phyloP scores from a whole-genome alignment of 2,113 vertebrate species.

The Rhabdornis inornatus region DNA sequence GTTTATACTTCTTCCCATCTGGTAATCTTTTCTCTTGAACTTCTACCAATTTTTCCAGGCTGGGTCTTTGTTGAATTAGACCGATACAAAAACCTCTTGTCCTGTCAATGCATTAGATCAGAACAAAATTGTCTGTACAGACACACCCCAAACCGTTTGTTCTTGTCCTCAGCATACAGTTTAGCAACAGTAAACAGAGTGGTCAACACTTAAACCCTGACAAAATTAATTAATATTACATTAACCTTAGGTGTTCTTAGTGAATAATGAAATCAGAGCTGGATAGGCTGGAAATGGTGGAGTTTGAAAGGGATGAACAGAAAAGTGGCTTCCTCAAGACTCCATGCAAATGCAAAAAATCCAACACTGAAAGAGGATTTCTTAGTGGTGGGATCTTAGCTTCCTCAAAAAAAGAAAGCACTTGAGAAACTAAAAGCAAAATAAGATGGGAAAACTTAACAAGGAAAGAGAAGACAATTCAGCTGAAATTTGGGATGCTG shows the following conservation, averaged over 20 bases:
- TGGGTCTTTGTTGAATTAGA: neutral
- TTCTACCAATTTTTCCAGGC: neutral
- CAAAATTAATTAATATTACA: neutral
- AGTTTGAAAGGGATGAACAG: neutral
- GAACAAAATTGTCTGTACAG: neutral
- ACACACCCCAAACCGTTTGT: neutral
- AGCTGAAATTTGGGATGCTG: neutral
- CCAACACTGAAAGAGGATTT: neutral
- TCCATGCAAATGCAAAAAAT: neutral
- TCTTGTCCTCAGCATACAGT: neutral
- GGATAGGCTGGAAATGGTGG: neutral
- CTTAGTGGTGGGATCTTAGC: neutral
- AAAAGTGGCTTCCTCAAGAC: neutral
- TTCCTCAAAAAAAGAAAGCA: neutral
- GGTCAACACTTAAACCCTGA: neutral
- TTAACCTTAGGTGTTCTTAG: neutral
- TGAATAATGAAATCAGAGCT: neutral
- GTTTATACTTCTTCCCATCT: neutral
- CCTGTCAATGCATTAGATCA: neutral
- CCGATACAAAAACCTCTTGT: neutral
- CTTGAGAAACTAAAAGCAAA: neutral
- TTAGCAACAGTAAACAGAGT: neutral
- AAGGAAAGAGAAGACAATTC: neutral
- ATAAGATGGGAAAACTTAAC: neutral
- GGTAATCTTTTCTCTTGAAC: neutral